Evolutionary conservation across 2,797 vertebrate species (phyloP).

Genomic region (Poeciliopsis presidionis): DNA sequence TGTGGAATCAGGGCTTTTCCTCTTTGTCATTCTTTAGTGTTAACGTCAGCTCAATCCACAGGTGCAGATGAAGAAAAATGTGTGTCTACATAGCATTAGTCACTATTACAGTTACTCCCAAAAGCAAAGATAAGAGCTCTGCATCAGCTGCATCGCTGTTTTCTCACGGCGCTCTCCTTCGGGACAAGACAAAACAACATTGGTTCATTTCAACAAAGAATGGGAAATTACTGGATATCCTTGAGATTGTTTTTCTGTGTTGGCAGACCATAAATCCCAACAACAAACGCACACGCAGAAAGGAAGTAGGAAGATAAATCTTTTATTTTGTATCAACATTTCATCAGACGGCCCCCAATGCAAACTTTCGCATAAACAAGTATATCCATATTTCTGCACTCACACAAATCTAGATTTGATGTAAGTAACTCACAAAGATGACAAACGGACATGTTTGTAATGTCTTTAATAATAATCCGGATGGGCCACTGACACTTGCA

Average conservation of each 20-base stretch:
- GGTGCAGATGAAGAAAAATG: slow-evolving; percentile 11
- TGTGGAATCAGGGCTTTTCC: not conserved
- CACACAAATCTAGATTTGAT: not conserved
- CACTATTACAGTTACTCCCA: slow-evolving; percentile 24
- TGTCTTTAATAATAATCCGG: not conserved
- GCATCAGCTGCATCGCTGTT: slow-evolving; percentile 4
- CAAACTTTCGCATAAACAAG: not conserved
- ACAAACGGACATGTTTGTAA: not conserved
- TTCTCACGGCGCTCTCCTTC: slow-evolving; percentile 32
- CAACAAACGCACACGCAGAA: slow-evolving; percentile 16
- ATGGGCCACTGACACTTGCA: not conserved
- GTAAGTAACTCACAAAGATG: not conserved
- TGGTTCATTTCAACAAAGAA: slow-evolving; percentile 37
- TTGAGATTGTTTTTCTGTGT: slow-evolving; percentile 46
- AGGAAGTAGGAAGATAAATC: not conserved
- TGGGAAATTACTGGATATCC: slow-evolving; percentile 27
- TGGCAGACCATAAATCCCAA: slow-evolving; percentile 6
- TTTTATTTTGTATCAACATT: slow-evolving; percentile 9
- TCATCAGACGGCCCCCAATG: not conserved
- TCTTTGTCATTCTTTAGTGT: slow-evolving; percentile 7
- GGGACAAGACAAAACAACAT: slow-evolving; percentile 45
- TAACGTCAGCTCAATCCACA: slow-evolving; percentile 8
- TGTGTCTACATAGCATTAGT: slow-evolving; percentile 7
- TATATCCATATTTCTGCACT: not conserved
- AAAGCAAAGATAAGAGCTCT: not conserved